Conservation (phyloP, 2,888 invertebrate genomes). For the Glyphotaelius pellucidus region DNA sequence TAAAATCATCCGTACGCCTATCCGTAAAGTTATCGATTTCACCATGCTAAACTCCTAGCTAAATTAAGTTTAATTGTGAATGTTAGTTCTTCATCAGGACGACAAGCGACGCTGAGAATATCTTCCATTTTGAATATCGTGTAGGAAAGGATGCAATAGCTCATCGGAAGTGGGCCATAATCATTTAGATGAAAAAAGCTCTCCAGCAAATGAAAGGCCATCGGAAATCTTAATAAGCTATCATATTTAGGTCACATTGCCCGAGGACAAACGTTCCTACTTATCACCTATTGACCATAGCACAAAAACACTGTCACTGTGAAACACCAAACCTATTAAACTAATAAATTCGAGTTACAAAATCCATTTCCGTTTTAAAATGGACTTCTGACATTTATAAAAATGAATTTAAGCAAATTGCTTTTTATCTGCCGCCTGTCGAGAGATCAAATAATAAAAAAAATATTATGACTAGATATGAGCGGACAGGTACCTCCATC, state of each 20-base stretch:
- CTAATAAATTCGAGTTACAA: neutral
- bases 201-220: neutral
- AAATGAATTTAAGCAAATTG: neutral
- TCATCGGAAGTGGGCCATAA: neutral
- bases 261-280: neutral
- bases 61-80: no score
- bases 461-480: neutral
- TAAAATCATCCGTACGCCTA: no score
- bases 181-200: neutral
- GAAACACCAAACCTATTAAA: neutral
- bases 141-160: neutral
- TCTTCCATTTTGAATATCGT: neutral
- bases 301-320: neutral
- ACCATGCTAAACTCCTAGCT: no score
- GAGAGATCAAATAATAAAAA: conserved; percentile 1
- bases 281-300: neutral
- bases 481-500: neutral
- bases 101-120: neutral
- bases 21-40: no score
- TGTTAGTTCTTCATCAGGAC: no score
- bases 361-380: neutral
- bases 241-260: neutral
- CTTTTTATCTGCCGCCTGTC: neutral
- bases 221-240: neutral
- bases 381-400: neutral